phyloP scores from a whole-genome alignment of 23 tunicate genomes.

The Halocynthia aurantium region DNA sequence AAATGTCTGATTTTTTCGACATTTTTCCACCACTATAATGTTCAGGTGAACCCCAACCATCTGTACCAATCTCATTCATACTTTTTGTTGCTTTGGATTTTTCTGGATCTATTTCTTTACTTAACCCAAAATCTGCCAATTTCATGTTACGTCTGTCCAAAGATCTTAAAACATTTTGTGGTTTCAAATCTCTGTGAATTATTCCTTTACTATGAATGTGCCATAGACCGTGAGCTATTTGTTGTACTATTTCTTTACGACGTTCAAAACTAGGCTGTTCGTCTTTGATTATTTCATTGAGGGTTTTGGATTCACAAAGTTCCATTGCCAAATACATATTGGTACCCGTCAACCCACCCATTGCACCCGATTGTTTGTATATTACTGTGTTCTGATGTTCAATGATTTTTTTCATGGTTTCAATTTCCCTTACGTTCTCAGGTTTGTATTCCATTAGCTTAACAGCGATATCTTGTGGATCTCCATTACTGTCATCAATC shows the following conservation, averaged over 20 bases:
- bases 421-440: too few species aligned
- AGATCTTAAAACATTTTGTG: neutral
- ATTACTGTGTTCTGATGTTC: too few species aligned
- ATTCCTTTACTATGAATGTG: neutral
- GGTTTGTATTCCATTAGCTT: too few species aligned
- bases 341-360: too few species aligned
- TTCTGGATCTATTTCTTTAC: neutral
- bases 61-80: neutral
- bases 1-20: neutral
- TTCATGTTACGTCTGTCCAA: neutral
- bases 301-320: too few species aligned
- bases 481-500: too few species aligned
- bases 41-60: constrained; percentile 7
- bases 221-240: neutral
- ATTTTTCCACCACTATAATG: neutral
- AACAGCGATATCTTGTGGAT: too few species aligned
- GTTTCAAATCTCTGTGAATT: constrained; percentile 1
- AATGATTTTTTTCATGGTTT: too few species aligned
- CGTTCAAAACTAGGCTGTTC: too few species aligned
- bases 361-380: too few species aligned
- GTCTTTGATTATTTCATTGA: too few species aligned
- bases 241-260: neutral
- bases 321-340: too few species aligned
- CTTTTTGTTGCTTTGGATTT: neutral
- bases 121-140: constrained; percentile 7